A percentile compares a stretch with the other conserved stretches of the same genome.
These are phyloP conservation scores for Podarcis cretensis DNA, from an alignment of 2,113 vertebrate genomes.

Conservation along the genomic window DNA sequence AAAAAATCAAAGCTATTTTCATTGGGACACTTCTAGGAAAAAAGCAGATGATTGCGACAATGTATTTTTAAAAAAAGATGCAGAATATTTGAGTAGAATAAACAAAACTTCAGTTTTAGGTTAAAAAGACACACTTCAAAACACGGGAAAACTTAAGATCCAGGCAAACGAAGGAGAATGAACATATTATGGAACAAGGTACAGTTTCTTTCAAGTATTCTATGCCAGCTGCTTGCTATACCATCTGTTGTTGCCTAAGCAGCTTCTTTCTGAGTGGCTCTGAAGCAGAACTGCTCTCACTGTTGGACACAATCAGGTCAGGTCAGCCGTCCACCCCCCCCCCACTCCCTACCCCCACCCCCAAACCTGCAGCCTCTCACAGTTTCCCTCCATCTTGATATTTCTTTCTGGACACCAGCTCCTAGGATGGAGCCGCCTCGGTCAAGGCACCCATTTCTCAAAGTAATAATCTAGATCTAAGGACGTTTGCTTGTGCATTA, in stretches of 20 bases:
- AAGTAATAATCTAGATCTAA: background rate
- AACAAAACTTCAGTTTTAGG: background rate
- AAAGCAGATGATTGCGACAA: constrained; percentile 18
- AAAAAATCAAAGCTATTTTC: constrained; percentile 37
- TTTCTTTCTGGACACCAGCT: constrained; percentile 68
- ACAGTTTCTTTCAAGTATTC: constrained; percentile 58
- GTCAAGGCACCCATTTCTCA: constrained; percentile 58
- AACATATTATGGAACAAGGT: constrained; percentile 46
- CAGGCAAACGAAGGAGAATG: constrained; percentile 48
- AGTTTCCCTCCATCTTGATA: constrained; percentile 30
- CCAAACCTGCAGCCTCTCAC: constrained; percentile 67
- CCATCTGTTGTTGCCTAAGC: constrained; percentile 79
- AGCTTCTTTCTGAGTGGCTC: constrained; percentile 74
- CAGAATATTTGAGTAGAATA: constrained; percentile 9
- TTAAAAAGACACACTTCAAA: accelerated
- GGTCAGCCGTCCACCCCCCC: constrained; percentile 56
- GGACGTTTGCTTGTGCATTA: background rate
- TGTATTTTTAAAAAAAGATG: constrained; percentile 1
- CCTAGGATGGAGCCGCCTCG: constrained; percentile 47
- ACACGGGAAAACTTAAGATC: constrained; percentile 4
- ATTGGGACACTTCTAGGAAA: constrained; percentile 21
- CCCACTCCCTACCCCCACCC: constrained; percentile 20
- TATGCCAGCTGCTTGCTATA: constrained; percentile 73
- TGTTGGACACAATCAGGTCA: constrained; percentile 79
- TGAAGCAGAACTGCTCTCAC: constrained; percentile 74